Evolutionary conservation across 2,113 vertebrate genomes (phyloP).

Genomic region (Odobenus rosmarus): DNA sequence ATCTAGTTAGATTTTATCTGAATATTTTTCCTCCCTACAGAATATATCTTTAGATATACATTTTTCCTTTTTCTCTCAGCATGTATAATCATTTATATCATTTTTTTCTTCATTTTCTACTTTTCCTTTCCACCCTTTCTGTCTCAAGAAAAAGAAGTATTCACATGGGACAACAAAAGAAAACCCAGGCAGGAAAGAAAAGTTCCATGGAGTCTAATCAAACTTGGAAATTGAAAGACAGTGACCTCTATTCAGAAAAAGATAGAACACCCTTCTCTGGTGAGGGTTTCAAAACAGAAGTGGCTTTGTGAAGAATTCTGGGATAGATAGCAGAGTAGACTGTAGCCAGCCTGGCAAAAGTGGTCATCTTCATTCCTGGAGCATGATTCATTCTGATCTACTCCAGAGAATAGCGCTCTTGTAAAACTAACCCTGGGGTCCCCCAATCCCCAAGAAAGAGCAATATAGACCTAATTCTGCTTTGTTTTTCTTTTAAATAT

Average conservation of each 20-base stretch:
- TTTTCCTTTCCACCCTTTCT: not conserved
- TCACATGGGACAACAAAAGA: not conserved
- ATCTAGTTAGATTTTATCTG: not conserved
- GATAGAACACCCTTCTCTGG: not conserved
- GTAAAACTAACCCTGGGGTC: too few species aligned
- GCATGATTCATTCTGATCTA: not conserved
- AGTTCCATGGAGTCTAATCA: not conserved
- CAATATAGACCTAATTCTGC: not conserved
- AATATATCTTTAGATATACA: not conserved
- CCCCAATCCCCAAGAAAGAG: not conserved
- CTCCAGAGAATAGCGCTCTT: not conserved
- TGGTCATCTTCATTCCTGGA: not conserved
- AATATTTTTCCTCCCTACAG: not conserved
- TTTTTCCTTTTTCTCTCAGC: not conserved
- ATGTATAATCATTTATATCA: not conserved
- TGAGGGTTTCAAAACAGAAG: not conserved
- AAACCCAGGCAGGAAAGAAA: not conserved
- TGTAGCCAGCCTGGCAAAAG: not conserved
- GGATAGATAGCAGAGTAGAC: too few species aligned
- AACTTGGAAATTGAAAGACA: not conserved
- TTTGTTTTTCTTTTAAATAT: not conserved
- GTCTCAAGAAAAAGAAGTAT: conserved; percentile 4
- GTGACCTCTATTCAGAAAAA: not conserved
- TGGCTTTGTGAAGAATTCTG: not conserved
- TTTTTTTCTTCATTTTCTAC: not conserved